phyloP scores from a whole-genome alignment of 2,797 vertebrate genomes.

The Molothrus aeneus region DNA sequence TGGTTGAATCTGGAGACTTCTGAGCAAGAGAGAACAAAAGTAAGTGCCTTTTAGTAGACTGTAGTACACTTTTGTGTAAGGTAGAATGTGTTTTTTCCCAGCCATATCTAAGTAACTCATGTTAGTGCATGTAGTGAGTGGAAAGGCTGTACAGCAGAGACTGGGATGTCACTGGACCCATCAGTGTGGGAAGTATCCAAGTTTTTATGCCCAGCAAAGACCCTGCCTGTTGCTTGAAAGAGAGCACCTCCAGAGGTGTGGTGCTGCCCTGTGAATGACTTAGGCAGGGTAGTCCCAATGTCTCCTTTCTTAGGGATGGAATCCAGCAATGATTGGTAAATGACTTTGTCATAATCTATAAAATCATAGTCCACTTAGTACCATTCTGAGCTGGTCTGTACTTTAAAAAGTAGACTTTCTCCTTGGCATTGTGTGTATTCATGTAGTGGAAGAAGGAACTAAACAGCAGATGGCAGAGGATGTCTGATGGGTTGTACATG shows the following conservation, averaged over 20 bases:
- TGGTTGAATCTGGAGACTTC: not conserved
- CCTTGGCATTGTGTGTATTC: rapidly evolving
- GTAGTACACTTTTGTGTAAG: not conserved
- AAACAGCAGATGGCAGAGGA: not conserved
- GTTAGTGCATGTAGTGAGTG: not conserved
- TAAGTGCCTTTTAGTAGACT: not conserved
- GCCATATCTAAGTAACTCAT: not conserved
- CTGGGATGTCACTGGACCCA: not conserved
- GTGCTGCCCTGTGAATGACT: not conserved
- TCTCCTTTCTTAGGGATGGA: not conserved
- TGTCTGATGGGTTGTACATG: not conserved
- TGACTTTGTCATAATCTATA: not conserved
- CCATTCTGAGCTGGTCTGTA: too few relatives aligned
- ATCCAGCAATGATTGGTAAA: not conserved
- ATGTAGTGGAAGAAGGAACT: not conserved
- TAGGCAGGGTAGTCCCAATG: not conserved
- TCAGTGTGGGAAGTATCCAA: not conserved
- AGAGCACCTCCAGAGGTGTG: not conserved
- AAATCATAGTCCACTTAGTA: not conserved
- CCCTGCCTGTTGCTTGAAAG: not conserved
- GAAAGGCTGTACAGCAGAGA: not conserved
- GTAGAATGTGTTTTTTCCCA: not conserved
- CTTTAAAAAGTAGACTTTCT: not conserved
- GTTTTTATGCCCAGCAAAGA: not conserved
- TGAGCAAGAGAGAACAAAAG: not conserved